Evolutionary conservation across 2,113 vertebrate species (phyloP), one percentile per base, ranked within the genome.

Genomic region (Amphiprion ocellaris): DNA sequence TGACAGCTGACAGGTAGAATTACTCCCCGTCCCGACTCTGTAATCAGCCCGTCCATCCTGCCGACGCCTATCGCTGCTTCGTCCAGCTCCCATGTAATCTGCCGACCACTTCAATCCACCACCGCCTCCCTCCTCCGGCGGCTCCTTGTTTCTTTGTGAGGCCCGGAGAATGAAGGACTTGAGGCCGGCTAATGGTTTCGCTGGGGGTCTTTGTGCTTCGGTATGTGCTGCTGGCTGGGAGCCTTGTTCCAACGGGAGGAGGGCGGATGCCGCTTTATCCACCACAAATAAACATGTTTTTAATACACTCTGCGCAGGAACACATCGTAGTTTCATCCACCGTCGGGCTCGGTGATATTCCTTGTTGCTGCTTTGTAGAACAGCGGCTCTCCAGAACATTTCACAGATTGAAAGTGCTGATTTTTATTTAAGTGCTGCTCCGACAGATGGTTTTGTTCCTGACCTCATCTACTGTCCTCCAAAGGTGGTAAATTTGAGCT

Each of bases 211-310:
- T 89, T 90, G 83, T 91, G 87, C 78, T 79, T 23, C 23, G 81
- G 76, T 89, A 88, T 84, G 84, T 67, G 88, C 41, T 70, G 59
- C 83, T 91, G 86, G 76, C 90, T 63, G 33, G 30, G 14, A 56
- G 60, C 68, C 63, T 14, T 10, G 37, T 63, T 50, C 49, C 58
- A 47, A 70, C 15, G 44, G 19, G 26, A 26, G 49, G 21, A 30
- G 65, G 41, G 50, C 50, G 39, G 3, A 5, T 15, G 16, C 44
- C 54, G 19, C 39, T 86, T 74, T 67, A 28, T 64, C 7, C 64
- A 12, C 4, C 0, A 33, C 54, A 30, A 76, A 80, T 73, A 66
- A 81, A 75, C 65, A 75, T 0, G 14, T 37, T 75, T 69, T 39
- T 54, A 28, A 46, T 69, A 50, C 16, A 24, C 21, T 15, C 19